phyloP scores from a whole-genome alignment of 2,888 invertebrate genomes.

The Metallyticus violacea region DNA sequence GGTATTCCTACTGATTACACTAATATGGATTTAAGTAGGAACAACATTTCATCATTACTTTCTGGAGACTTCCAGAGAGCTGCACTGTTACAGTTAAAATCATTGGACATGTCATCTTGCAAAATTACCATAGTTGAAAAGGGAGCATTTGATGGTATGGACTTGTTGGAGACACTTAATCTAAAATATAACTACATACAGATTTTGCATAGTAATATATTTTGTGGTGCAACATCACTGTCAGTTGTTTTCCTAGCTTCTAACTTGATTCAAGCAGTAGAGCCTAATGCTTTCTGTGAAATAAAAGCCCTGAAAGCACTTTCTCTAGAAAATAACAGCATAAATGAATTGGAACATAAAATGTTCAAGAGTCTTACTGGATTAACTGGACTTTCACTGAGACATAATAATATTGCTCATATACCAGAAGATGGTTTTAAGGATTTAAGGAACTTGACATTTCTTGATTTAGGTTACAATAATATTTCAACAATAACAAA shows the following conservation, averaged over 20 bases:
- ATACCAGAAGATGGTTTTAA: neutral
- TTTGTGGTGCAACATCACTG: neutral
- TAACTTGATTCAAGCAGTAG: neutral
- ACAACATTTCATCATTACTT: neutral
- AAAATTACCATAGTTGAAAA: neutral
- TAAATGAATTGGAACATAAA: neutral
- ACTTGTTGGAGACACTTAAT: neutral
- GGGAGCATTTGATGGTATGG: neutral
- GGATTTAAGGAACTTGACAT: neutral
- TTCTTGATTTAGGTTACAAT: neutral
- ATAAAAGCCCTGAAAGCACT: neutral
- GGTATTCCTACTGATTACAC: neutral
- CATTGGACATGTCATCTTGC: neutral
- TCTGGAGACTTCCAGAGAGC: neutral
- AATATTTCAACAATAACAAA: neutral
- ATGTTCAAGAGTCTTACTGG: neutral
- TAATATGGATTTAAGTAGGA: neutral
- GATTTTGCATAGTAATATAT: neutral
- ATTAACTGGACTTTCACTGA: neutral
- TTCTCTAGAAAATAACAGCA: neutral
- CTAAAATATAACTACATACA: neutral
- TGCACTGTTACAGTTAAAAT: neutral
- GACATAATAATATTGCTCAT: neutral
- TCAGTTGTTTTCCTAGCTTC: neutral
- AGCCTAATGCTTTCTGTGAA: neutral